Base-by-base conservation (phyloP, 92 coral and sea anemone genomes). In the Muricea muricata region DNA sequence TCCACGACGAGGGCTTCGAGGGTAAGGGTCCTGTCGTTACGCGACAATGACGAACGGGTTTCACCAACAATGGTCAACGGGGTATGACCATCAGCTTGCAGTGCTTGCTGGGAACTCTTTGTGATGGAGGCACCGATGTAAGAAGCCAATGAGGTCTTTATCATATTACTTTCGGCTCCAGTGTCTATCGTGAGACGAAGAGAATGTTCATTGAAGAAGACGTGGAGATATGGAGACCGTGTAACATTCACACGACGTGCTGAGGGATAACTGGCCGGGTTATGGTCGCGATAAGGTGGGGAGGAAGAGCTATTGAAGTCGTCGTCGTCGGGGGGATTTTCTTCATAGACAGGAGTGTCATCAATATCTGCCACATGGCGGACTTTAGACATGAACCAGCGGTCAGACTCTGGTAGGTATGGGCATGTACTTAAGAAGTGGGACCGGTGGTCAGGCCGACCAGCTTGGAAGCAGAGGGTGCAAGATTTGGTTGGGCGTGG, bases 61-160 rank as follows among this genome's bases (percentile, higher is more conserved):
- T 80, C 81, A 29, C 90, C 90, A 37, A 68, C 24, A 0, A 86
- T 54, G 12, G 68, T 1, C 10, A 86, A 52, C 21, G 71, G 85
- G 15, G 89, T 45, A 63, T 37, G 84, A n/a, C 89, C 85, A n/a
- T 79, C 86, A 40, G 80, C 89, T 34, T 79, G 89, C 37, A 77
- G 23, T 8, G 74, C 89, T 18, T 50, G 37, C 67, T 86, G 85
- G 20, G 89, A 78, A 10, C 85, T 86, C 82, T 79, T 79, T 33
- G 85, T n/a, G 13, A 86, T 52, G 42, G 30, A 40, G 37, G 86
- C 80, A 9, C 85, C 86, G 31, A 86, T 48, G 32, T 86, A 48
- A 48, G 24, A 0, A 6, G 71, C 70, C 0, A 69, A 41, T 17
- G 73, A 86, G 7, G 79, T 39, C 23, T 76, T 50, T 34, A 86